phyloP scores from a whole-genome alignment of 2,888 invertebrate genomes.

The Diarsia mendica region DNA sequence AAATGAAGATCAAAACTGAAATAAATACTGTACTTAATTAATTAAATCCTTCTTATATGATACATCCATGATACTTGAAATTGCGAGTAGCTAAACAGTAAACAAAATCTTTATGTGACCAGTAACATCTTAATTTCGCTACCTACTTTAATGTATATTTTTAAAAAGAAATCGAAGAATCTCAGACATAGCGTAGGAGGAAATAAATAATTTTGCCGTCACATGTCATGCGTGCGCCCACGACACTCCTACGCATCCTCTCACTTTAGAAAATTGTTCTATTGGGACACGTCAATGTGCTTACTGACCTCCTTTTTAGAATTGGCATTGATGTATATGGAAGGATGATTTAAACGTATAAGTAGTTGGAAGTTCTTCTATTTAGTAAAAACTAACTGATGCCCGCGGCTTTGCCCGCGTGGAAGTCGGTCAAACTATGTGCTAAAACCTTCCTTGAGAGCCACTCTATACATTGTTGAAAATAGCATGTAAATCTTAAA shows the following conservation, averaged over 20 bases:
- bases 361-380: not conserved
- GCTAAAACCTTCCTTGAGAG: too few species aligned
- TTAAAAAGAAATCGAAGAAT: slow-evolving; percentile 43
- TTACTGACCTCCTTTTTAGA: slow-evolving; percentile 63
- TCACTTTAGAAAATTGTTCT: slow-evolving; percentile 65
- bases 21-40: not conserved
- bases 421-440: too few species aligned
- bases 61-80: not conserved
- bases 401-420: too few species aligned
- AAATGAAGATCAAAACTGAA: not conserved
- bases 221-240: slow-evolving; percentile 57
- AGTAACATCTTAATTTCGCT: slow-evolving; percentile 6
- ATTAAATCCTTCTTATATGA: not conserved
- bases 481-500: too few species aligned
- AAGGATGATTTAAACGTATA: slow-evolving; percentile 7
- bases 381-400: too few species aligned
- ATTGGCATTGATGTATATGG: slow-evolving; percentile 22
- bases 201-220: slow-evolving; percentile 30
- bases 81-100: not conserved
- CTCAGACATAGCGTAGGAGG: slow-evolving; percentile 35
- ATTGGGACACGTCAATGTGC: slow-evolving; percentile 63
- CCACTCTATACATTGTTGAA: too few species aligned
- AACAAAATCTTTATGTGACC: not conserved
- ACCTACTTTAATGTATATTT: slow-evolving; percentile 2
- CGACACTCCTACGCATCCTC: slow-evolving; percentile 68